Conservation (phyloP, 2,797 vertebrate species). For the Spinus pinus region DNA sequence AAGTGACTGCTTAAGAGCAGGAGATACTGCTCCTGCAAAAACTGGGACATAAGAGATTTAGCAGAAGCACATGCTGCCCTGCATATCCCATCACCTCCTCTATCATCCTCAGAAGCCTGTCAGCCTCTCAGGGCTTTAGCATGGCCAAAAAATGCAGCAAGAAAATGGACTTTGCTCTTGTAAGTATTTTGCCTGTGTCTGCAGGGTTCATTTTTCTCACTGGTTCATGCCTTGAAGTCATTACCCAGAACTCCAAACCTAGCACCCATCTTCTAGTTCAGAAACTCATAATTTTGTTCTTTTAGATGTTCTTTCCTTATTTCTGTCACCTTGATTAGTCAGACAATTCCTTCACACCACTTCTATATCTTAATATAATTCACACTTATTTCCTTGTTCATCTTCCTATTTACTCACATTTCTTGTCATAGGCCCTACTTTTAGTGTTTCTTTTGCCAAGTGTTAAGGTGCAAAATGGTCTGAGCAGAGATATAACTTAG, state of each 20-base stretch:
- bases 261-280: background rate
- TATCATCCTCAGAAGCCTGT: background rate
- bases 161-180: background rate
- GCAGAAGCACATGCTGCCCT: background rate
- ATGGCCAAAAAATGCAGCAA: background rate
- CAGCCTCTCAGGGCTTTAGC: background rate
- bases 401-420: background rate
- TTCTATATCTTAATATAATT: background rate
- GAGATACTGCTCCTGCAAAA: background rate
- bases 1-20: background rate
- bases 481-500: background rate
- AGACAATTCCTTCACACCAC: background rate
- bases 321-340: background rate
- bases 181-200: background rate
- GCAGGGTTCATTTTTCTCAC: background rate
- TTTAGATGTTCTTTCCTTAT: background rate
- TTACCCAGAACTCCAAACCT: background rate
- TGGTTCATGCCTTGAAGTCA: background rate
- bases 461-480: background rate
- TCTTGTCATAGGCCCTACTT: background rate
- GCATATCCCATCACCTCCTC: background rate
- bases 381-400: background rate
- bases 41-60: background rate
- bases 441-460: background rate
- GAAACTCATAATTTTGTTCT: background rate